Conservation (phyloP, 2,888 invertebrate genomes). For the Trissolcus japonicus region DNA sequence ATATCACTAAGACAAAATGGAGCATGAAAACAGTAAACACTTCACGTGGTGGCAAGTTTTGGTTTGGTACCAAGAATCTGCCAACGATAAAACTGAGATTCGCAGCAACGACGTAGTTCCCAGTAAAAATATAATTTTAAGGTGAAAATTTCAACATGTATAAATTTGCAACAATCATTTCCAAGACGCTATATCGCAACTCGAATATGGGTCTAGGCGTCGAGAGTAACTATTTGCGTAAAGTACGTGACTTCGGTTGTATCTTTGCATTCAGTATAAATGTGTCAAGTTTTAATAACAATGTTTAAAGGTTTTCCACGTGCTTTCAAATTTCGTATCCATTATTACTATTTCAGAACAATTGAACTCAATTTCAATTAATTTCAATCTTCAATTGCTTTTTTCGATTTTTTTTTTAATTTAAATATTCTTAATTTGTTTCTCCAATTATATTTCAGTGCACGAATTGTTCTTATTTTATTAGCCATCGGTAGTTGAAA, state of each 20-base stretch:
- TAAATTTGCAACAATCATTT: constrained; percentile 51
- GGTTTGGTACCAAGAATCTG: constrained; percentile 48
- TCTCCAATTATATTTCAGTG: too few species aligned
- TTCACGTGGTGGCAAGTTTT: constrained; percentile 3
- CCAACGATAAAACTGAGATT: constrained; percentile 40
- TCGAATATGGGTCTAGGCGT: constrained; percentile 18
- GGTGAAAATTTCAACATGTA: constrained; percentile 43
- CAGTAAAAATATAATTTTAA: constrained; percentile 54
- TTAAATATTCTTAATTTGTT: too few species aligned
- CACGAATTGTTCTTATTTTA: too few species aligned
- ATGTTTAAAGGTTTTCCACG: constrained; percentile 28
- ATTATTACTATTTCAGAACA: too few species aligned
- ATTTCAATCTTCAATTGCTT: too few species aligned
- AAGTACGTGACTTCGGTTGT: constrained; percentile 53
- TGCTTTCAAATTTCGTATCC: constrained; percentile 5
- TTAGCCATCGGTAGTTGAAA: too few species aligned
- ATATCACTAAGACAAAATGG: constrained; percentile 3
- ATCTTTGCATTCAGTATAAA: constrained; percentile 36
- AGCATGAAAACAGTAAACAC: constrained; percentile 17
- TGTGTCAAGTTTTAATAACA: constrained; percentile 35
- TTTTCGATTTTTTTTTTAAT: too few species aligned
- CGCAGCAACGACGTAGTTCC: constrained; percentile 55
- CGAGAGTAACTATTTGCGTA: constrained; percentile 42
- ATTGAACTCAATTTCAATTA: too few species aligned
- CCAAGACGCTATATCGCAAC: constrained; percentile 50